These are phyloP conservation scores for Osedax fenrisi DNA, from an alignment of 2,888 invertebrate genomes.

Conservation along the genomic window DNA sequence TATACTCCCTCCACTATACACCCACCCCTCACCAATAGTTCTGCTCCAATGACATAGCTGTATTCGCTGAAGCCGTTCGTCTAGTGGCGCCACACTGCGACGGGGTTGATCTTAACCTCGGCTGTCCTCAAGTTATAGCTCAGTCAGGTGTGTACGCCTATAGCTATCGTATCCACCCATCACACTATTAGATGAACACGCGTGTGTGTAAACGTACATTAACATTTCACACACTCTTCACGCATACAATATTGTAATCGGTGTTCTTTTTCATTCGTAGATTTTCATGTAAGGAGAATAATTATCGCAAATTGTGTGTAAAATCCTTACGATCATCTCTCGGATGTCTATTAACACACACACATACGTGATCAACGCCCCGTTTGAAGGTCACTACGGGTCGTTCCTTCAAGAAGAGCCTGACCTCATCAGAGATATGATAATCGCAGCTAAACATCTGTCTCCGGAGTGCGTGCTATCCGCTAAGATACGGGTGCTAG, in stretches of 20 bases:
- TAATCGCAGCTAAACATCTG: neutral
- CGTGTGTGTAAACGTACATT: too few relatives aligned
- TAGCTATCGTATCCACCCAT: neutral
- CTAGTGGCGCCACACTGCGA: conserved; percentile 76
- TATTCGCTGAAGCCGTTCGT: conserved; percentile 71
- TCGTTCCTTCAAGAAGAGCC: conserved; percentile 91
- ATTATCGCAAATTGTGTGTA: too few relatives aligned
- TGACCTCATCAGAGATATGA: conserved; percentile 67
- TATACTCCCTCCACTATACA: too few relatives aligned
- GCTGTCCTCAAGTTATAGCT: conserved; percentile 94
- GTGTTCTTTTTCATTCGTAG: too few relatives aligned
- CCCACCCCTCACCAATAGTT: too few relatives aligned
- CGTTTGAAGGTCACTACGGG: conserved; percentile 71
- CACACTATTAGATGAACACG: neutral
- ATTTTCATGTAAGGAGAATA: too few relatives aligned
- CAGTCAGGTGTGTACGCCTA: conserved; percentile 55
- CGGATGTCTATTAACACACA: too few relatives aligned
- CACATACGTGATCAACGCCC: too few relatives aligned
- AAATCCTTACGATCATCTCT: too few relatives aligned
- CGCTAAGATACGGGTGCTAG: conserved; percentile 88
- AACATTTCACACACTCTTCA: too few relatives aligned
- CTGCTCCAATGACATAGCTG: conserved; percentile 85
- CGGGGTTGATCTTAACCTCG: conserved; percentile 89
- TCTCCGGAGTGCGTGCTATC: conserved; percentile 56
- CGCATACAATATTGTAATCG: too few relatives aligned